Evolutionary conservation across 1,140 invertebrate species (phyloP).

Genomic region (Babylonia areolata): DNA sequence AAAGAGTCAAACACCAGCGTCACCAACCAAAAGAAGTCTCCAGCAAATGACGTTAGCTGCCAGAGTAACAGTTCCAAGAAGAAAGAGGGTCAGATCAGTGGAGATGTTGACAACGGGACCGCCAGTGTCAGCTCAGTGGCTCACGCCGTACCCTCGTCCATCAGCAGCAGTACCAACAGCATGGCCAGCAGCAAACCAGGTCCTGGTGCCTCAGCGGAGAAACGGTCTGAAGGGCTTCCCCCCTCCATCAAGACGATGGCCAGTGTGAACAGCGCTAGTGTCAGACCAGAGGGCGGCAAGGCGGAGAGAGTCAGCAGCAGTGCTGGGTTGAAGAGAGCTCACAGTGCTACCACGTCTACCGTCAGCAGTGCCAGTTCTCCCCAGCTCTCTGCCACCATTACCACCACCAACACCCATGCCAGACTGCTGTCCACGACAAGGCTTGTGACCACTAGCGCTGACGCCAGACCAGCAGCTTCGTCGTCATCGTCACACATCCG

Average conservation of each 20-base stretch:
- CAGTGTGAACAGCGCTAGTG: not conserved
- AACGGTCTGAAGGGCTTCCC: not conserved
- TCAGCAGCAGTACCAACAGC: not conserved
- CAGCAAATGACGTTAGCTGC: not conserved
- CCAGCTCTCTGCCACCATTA: not conserved
- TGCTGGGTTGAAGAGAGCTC: constrained; percentile 12
- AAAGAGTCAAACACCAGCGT: not conserved
- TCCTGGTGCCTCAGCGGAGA: not conserved
- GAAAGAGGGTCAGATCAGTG: not conserved
- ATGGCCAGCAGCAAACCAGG: not conserved
- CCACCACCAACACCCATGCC: not conserved
- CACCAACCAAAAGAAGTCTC: not conserved
- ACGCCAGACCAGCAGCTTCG: not conserved
- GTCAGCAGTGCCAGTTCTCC: not conserved
- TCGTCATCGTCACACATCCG: not conserved
- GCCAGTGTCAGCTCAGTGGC: not conserved
- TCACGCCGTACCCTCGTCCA: not conserved
- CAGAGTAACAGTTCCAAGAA: not conserved
- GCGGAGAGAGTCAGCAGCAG: not conserved
- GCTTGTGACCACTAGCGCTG: not conserved
- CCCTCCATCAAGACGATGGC: not conserved
- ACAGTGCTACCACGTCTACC: not conserved
- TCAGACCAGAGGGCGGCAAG: not conserved
- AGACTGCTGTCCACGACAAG: not conserved
- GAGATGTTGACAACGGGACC: not conserved